These are phyloP conservation scores for Zaprionus obscuricornis DNA, from an alignment of 2,888 invertebrate species.

Conservation along the genomic window DNA sequence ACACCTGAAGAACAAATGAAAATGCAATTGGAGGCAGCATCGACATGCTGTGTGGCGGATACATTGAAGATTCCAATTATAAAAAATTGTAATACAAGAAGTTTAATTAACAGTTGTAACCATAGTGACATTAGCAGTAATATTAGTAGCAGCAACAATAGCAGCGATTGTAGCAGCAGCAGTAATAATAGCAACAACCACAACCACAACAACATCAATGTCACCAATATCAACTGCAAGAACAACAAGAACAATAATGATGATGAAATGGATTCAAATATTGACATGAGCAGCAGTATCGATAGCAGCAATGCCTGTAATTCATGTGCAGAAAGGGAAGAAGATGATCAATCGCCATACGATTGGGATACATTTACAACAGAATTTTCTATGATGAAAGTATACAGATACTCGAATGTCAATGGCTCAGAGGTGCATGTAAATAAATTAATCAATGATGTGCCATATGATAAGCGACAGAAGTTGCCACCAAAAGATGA, in stretches of 20 bases:
- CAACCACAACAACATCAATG: background rate
- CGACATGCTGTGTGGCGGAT: background rate
- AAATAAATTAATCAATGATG: conserved; percentile 21
- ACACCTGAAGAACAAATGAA: conserved; percentile 10
- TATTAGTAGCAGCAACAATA: too few species aligned
- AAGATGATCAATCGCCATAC: conserved; percentile 10
- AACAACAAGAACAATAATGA: too few species aligned
- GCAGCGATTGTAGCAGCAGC: background rate
- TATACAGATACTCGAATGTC: conserved; percentile 9
- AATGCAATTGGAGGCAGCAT: background rate
- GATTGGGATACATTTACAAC: conserved; percentile 17
- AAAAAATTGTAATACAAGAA: too few species aligned
- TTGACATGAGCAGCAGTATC: too few species aligned
- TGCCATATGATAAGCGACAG: background rate
- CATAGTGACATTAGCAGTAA: too few species aligned
- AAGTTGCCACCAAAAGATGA: too few species aligned
- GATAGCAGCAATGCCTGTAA: too few species aligned
- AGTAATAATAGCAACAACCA: background rate
- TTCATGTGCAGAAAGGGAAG: background rate
- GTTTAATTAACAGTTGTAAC: too few species aligned
- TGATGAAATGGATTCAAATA: background rate
- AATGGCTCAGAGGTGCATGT: conserved; percentile 8
- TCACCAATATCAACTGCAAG: background rate
- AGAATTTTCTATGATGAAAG: conserved; percentile 10
- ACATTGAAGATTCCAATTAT: background rate